A percentile compares a stretch with the other conserved stretches of the same genome.
These are phyloP conservation scores for Brachionus manjavacas DNA, from an alignment of 1,140 invertebrate genomes.

Conservation along the genomic window DNA sequence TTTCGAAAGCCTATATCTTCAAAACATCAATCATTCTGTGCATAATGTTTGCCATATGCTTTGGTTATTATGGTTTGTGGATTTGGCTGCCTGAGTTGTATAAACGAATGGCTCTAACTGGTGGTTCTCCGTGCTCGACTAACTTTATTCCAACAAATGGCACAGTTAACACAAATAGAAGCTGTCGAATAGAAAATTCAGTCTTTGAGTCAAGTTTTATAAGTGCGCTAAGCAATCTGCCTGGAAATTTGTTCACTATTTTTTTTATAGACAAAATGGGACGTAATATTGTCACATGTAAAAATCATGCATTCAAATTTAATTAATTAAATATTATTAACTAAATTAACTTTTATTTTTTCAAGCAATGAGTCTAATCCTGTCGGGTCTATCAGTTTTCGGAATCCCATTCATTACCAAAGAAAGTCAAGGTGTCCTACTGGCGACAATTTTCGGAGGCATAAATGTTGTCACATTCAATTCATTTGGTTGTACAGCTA, in stretches of 20 bases:
- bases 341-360: background rate
- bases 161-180: conserved; percentile 22
- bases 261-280: conserved; percentile 59
- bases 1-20: background rate
- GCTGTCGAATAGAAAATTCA: background rate
- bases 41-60: conserved; percentile 46
- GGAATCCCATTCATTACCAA: conserved; percentile 41
- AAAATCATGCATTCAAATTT: conserved; percentile 35
- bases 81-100: conserved; percentile 63
- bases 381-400: conserved; percentile 41
- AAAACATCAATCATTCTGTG: conserved; percentile 54
- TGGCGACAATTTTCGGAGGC: conserved; percentile 35
- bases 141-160: conserved; percentile 38
- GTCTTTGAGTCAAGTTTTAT: conserved; percentile 45
- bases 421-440: conserved; percentile 2
- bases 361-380: conserved; percentile 18
- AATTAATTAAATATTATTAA: background rate
- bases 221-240: conserved; percentile 54
- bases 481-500: conserved; percentile 22
- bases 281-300: conserved; percentile 58
- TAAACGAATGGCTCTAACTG: conserved; percentile 54
- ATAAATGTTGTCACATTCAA: conserved; percentile 42
- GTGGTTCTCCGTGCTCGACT: conserved; percentile 49
- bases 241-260: conserved; percentile 59
- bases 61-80: conserved; percentile 61